Conservation (phyloP, 1,140 invertebrate species). For the Thaumatotibia leucotreta region DNA sequence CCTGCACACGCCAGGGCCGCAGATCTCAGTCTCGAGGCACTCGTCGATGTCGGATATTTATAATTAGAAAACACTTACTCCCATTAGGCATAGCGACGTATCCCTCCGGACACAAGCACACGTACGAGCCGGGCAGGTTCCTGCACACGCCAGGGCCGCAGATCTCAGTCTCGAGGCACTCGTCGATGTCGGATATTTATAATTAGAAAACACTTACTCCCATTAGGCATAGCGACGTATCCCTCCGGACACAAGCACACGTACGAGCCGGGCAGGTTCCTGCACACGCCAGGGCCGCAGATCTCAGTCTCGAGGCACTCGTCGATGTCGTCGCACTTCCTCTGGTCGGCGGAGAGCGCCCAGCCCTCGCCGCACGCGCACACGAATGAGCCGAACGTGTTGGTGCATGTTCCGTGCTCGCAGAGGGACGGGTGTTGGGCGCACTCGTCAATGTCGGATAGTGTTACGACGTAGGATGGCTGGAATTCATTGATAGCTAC, state of each 20-base stretch:
- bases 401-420: conserved; percentile 90
- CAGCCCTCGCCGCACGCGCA: conserved; percentile 89
- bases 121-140: too few species aligned
- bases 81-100: too few species aligned
- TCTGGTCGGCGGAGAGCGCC: conserved; percentile 81
- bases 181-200: too few species aligned
- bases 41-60: too few species aligned
- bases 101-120: too few species aligned
- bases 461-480: conserved; percentile 79
- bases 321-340: conserved; percentile 88
- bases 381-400: conserved; percentile 91
- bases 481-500: conserved; percentile 9
- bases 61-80: too few species aligned
- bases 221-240: conserved; percentile 89
- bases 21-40: too few species aligned
- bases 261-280: conserved; percentile 90
- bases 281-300: conserved; percentile 88
- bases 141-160: too few species aligned
- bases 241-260: conserved; percentile 91
- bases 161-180: too few species aligned
- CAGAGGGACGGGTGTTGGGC: conserved; percentile 86
- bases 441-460: conserved; percentile 93
- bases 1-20: too few species aligned
- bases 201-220: conserved; percentile 83
- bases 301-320: conserved; percentile 85